Conservation (phyloP, 2,888 invertebrate genomes). For the Sarcophaga rosellei region DNA sequence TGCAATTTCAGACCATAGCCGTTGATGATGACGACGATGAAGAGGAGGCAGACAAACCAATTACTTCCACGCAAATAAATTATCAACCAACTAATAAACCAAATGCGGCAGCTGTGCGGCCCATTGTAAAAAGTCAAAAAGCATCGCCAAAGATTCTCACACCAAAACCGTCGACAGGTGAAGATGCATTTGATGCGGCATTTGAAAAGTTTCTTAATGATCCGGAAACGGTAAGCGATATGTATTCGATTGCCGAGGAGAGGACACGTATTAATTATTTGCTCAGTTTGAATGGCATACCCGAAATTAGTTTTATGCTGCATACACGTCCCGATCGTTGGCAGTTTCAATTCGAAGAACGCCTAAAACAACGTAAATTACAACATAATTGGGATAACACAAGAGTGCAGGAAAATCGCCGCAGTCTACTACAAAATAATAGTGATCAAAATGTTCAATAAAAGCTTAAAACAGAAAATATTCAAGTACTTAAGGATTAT, state of each 20-base stretch:
- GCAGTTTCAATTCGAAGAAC: slow-evolving; percentile 69
- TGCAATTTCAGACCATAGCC: slow-evolving; percentile 70
- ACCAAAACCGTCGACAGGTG: slow-evolving; percentile 29
- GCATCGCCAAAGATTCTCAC: slow-evolving; percentile 58
- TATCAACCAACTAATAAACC: background rate
- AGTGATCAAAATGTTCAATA: slow-evolving; percentile 23
- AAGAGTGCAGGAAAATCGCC: slow-evolving; percentile 36
- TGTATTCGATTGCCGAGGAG: slow-evolving; percentile 69
- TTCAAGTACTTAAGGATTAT: too few relatives aligned
- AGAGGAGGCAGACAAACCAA: background rate
- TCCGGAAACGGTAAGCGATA: slow-evolving; percentile 49
- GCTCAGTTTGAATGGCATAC: slow-evolving; percentile 67
- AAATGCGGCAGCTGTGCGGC: background rate
- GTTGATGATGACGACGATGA: slow-evolving; percentile 68
- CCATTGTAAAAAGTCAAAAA: slow-evolving; percentile 50
- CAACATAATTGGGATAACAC: slow-evolving; percentile 42
- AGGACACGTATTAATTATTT: slow-evolving; percentile 70
- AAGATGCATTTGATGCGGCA: slow-evolving; percentile 31
- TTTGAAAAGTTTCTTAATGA: slow-evolving; percentile 56
- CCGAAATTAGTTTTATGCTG: slow-evolving; percentile 69
- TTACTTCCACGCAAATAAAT: background rate
- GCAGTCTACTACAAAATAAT: slow-evolving; percentile 41
- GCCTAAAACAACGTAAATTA: slow-evolving; percentile 67
- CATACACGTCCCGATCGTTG: slow-evolving; percentile 66
- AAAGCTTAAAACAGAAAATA: background rate